These are phyloP conservation scores for Trissolcus basalis DNA, from an alignment of 1,140 invertebrate genomes.

Conservation along the genomic window DNA sequence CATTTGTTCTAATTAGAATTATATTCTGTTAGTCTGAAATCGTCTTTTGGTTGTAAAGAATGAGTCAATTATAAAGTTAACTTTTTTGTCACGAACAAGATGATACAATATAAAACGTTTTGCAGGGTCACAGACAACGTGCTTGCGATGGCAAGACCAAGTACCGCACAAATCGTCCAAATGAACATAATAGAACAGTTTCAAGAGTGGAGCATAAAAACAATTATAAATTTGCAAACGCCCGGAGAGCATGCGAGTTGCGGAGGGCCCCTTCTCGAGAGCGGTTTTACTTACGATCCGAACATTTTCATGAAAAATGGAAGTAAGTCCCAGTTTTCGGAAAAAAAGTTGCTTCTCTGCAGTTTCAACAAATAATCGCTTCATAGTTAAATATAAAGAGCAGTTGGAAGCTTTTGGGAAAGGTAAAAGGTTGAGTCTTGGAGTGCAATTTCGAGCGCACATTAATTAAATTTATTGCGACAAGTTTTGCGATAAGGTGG, in stretches of 20 bases:
- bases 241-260: conserved; percentile 90
- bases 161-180: conserved; percentile 83
- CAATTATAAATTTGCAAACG: conserved; percentile 89
- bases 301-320: conserved; percentile 88
- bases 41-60: too few relatives aligned
- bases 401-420: conserved; percentile 1
- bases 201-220: conserved; percentile 85
- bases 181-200: conserved; percentile 88
- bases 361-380: neutral
- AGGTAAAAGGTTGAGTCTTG: neutral
- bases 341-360: neutral
- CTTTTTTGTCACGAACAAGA: too few relatives aligned
- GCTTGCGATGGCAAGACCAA: conserved; percentile 90
- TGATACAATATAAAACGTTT: neutral
- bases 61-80: too few relatives aligned
- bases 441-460: conserved; percentile 19
- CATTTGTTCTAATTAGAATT: too few relatives aligned
- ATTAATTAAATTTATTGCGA: conserved; percentile 38
- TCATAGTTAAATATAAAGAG: conserved; percentile 4
- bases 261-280: conserved; percentile 82
- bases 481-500: conserved; percentile 42
- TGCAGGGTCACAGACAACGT: conserved; percentile 90
- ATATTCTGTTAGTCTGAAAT: too few relatives aligned
- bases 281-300: conserved; percentile 87
- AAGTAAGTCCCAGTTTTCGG: conserved; percentile 79